Conservation (phyloP, 35 echinoderm and acorn worm species). For the Apostichopus parvimensis region DNA sequence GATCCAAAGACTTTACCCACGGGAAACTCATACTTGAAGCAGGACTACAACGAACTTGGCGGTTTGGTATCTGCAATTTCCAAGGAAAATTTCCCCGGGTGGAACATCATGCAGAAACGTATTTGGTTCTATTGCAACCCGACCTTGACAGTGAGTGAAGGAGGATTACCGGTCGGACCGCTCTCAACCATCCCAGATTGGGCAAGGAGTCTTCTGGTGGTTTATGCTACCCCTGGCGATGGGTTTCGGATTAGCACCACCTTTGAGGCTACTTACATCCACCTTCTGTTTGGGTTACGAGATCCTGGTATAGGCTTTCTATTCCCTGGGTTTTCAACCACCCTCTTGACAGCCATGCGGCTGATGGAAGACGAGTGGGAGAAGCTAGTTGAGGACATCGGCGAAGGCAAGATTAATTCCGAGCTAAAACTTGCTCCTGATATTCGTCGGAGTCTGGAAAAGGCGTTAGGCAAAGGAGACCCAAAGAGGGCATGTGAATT, state of each 20-base stretch:
- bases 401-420: slow-evolving; percentile 16
- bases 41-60: slow-evolving; percentile 20
- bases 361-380: slow-evolving; percentile 56
- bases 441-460: slow-evolving; percentile 40
- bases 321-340: slow-evolving; percentile 43
- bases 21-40: neutral
- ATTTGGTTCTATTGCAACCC: slow-evolving; percentile 49
- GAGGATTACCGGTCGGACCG: slow-evolving; percentile 49
- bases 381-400: slow-evolving; percentile 52
- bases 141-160: slow-evolving; percentile 9
- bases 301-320: slow-evolving; percentile 54
- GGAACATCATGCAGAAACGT: slow-evolving; percentile 38
- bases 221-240: slow-evolving; percentile 58
- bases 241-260: slow-evolving; percentile 47
- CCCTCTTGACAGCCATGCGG: slow-evolving; percentile 26
- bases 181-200: slow-evolving; percentile 47
- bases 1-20: slow-evolving; percentile 42
- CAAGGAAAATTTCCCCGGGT: slow-evolving; percentile 24
- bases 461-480: slow-evolving; percentile 31
- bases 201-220: slow-evolving; percentile 38
- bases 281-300: slow-evolving; percentile 71
- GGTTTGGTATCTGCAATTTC: neutral
- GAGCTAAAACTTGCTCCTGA: slow-evolving; percentile 40
- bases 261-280: slow-evolving; percentile 58
- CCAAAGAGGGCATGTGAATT: slow-evolving; percentile 47